Evolutionary conservation across 2,888 invertebrate species (phyloP), one percentile per base, ranked within the genome.

Genomic region (Malthinus seriepunctatus): DNA sequence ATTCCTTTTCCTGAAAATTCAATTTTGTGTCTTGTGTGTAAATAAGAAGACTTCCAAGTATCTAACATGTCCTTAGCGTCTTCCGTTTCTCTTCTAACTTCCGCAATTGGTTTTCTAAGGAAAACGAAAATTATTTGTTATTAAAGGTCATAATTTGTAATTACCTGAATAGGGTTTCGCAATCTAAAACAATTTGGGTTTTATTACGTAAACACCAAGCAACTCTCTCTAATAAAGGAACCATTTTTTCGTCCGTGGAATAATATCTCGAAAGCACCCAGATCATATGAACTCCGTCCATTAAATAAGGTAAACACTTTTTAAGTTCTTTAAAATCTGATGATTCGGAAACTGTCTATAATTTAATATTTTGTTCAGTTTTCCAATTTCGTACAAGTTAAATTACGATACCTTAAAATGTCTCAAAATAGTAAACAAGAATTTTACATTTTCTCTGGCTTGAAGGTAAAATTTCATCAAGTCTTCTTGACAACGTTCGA

Each of bases 231-330:
- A 96, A 82, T 2, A 97, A 80, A 0, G 90, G 87, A 23, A 92
- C 87, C 94, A 96, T 95, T 56, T 89, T 85, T 61, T 92, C 91
- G 71, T 95, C 95, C 0, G 82, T 86, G 60, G 91, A 88, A 75
- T 91, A 96, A 69, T 93, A 92, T 49, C 86, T 81, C 0, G 95
- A 95, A 51, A 96, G 84, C 48, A 95, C 89, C 96, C 96, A 96
- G 71, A 95, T 90, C 84, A 95, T 89, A 67, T 91, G 88, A 35
- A 96, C 77, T 1, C 93, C 91, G 63, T 93, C 90, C 81, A 94
- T 90, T 62, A 95, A 79, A 55, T 88, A 85, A 0, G 91, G 90
- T 23, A 96, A 83, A 4, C 87, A 84, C 37, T 90, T 87, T 8
- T 84, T 83, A 12, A 94, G 88, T 73, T 86, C 84, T 54, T 85